These are phyloP conservation scores for Berghia stephanieae DNA, from an alignment of 1,140 invertebrate species.

Conservation along the genomic window DNA sequence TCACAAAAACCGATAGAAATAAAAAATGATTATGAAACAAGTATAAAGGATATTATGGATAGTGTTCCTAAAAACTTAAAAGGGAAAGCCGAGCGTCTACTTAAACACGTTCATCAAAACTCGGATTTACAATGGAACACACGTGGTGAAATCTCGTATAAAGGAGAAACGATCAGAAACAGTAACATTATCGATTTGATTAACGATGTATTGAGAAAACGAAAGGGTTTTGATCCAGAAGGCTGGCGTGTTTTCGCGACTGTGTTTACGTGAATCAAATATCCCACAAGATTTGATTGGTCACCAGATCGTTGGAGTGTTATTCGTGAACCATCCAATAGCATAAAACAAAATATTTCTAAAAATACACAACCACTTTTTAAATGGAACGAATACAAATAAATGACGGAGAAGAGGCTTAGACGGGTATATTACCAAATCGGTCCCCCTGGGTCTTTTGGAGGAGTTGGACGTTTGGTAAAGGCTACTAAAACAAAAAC, in stretches of 20 bases:
- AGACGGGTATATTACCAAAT: too few species aligned
- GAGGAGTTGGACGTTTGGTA: neutral
- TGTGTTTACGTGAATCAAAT: neutral
- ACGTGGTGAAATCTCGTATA: neutral
- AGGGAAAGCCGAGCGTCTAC: conserved; percentile 13
- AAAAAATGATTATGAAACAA: neutral
- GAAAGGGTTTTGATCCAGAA: neutral
- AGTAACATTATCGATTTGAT: conserved; percentile 18
- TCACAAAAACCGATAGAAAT: neutral
- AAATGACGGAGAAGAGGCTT: too few species aligned
- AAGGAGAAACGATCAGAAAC: neutral
- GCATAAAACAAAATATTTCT: too few species aligned
- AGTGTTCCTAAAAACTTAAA: conserved; percentile 21
- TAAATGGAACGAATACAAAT: too few species aligned
- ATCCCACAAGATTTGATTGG: conserved; percentile 8
- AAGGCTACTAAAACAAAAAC: neutral
- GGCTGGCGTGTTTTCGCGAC: conserved; percentile 5
- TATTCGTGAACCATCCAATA: neutral
- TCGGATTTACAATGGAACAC: conserved; percentile 11
- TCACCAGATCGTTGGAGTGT: neutral
- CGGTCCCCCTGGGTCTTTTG: neutral
- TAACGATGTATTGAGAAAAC: conserved; percentile 10
- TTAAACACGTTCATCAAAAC: neutral
- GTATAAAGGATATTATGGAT: neutral
- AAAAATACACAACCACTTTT: too few species aligned